These are phyloP conservation scores for Tautogolabrus adspersus DNA, from an alignment of 2,113 vertebrate genomes.

Conservation along the genomic window DNA sequence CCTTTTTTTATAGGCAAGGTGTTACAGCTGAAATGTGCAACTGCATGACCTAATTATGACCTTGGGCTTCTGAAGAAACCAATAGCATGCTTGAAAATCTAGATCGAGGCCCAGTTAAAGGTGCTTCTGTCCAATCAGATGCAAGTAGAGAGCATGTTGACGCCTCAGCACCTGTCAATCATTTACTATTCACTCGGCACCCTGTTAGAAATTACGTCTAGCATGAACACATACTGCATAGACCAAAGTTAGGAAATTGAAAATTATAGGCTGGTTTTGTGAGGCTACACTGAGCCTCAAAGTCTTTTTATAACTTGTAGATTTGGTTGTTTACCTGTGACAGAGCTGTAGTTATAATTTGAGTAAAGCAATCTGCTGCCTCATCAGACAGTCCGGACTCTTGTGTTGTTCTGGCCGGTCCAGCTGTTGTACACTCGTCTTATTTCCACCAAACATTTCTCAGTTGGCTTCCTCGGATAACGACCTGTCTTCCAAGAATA, in stretches of 20 bases:
- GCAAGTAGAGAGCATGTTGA: not conserved
- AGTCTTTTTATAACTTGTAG: slow-evolving; percentile 1
- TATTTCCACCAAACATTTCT: slow-evolving; percentile 70
- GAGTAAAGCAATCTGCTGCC: not conserved
- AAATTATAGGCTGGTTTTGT: slow-evolving; percentile 21
- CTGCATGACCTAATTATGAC: slow-evolving; percentile 5
- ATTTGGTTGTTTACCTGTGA: slow-evolving; percentile 10
- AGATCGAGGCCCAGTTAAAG: no score
- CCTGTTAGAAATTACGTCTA: not conserved
- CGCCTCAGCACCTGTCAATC: slow-evolving; percentile 13
- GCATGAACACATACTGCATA: not conserved
- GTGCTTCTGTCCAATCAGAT: no score
- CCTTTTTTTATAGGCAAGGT: not conserved
- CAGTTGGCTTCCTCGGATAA: slow-evolving; percentile 69
- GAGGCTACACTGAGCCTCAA: slow-evolving; percentile 4
- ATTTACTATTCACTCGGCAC: not conserved
- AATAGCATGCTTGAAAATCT: not conserved
- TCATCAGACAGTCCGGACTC: slow-evolving; percentile 49
- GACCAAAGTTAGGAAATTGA: slow-evolving; percentile 29
- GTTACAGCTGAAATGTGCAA: not conserved
- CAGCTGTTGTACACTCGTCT: slow-evolving; percentile 56
- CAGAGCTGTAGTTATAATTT: slow-evolving; percentile 1
- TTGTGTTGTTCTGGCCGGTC: slow-evolving; percentile 48
- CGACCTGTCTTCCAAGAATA: slow-evolving; percentile 79
- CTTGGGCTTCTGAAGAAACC: not conserved